Conservation (phyloP, 2,888 invertebrate species). For the Caenorhabditis afra region DNA sequence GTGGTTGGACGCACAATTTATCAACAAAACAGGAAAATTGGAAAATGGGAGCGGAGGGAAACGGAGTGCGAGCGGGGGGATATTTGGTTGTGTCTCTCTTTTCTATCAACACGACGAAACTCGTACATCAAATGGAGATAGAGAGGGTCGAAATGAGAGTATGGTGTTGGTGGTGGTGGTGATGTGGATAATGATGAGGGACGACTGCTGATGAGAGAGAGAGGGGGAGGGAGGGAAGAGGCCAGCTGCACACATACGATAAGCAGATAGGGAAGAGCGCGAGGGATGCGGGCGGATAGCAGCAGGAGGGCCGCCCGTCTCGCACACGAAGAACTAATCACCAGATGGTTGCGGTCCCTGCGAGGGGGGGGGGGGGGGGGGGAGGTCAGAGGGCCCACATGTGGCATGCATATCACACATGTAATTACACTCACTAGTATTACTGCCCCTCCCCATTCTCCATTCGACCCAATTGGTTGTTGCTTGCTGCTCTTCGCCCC, state of each 20-base stretch:
- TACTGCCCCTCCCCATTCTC: too few relatives aligned
- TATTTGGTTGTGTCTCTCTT: neutral
- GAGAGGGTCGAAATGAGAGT: neutral
- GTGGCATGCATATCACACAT: constrained; percentile 52
- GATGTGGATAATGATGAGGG: neutral
- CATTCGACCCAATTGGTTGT: neutral
- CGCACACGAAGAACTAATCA: constrained; percentile 29
- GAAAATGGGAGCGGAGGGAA: constrained; percentile 2
- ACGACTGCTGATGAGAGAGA: constrained; percentile 8
- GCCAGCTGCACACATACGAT: constrained; percentile 59
- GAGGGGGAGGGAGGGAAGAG: neutral
- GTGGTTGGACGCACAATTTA: constrained; percentile 8
- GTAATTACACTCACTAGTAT: constrained; percentile 36
- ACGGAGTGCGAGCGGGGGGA: neutral
- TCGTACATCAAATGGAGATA: neutral
- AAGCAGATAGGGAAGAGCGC: constrained; percentile 48
- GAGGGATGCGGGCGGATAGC: neutral
- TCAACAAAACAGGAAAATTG: constrained; percentile 18
- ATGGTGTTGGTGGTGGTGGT: neutral
- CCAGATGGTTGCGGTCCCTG: constrained; percentile 30
- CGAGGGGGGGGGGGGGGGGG: constrained; percentile 12
- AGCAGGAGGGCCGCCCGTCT: constrained; percentile 9
- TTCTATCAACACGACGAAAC: too few relatives aligned
- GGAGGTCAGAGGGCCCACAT: constrained; percentile 32
- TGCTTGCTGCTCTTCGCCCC: neutral